Conservation (phyloP, 35 echinoderm and acorn worm genomes). For the Ptychodera flava region DNA sequence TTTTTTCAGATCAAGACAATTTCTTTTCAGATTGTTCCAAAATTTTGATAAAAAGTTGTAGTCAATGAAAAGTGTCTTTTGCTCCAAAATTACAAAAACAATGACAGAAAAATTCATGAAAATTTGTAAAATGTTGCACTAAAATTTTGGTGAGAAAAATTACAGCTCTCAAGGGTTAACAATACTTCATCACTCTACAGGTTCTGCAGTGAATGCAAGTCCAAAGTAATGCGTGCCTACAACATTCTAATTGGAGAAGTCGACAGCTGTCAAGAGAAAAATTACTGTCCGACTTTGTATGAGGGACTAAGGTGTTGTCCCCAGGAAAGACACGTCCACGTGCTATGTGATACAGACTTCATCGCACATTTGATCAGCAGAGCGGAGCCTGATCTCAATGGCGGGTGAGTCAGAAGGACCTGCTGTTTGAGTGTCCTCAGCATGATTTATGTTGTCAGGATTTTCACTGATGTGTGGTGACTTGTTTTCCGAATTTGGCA, state of each 20-base stretch:
- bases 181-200: constrained; percentile 18
- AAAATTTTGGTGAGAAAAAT: no score
- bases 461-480: no score
- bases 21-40: no score
- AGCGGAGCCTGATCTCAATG: constrained; percentile 88
- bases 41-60: no score
- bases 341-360: constrained; percentile 83
- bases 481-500: no score
- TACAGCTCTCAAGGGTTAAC: no score
- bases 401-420: constrained; percentile 47
- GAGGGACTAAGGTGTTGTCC: constrained; percentile 79
- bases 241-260: constrained; percentile 76
- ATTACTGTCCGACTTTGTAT: constrained; percentile 65
- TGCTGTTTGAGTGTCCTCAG: background rate
- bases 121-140: no score
- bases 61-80: no score
- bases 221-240: constrained; percentile 87
- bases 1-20: no score
- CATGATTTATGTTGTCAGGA: background rate
- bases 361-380: constrained; percentile 75
- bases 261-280: constrained; percentile 57
- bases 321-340: constrained; percentile 68
- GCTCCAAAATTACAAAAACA: no score
- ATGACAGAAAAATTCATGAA: no score
- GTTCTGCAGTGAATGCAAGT: constrained; percentile 94